Percentiles rank a stretch among this genome's conserved stretches.
These are phyloP conservation scores for Rhadina sibilatrix DNA, from an alignment of 2,113 vertebrate species.

Conservation along the genomic window DNA sequence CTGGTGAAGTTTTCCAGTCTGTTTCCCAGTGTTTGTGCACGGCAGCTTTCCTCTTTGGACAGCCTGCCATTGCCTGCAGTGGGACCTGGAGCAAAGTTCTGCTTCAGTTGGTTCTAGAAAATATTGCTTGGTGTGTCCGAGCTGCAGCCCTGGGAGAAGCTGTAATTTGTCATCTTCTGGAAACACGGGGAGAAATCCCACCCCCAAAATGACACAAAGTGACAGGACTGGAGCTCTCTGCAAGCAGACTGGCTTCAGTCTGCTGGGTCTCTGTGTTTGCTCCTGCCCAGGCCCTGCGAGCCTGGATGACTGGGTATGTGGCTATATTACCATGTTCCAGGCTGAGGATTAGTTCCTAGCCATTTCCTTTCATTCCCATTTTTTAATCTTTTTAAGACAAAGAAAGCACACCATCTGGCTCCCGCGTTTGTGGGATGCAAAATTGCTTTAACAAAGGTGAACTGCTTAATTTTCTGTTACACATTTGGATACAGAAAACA, in stretches of 20 bases:
- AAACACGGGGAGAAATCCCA: background rate
- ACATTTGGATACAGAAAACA: constrained; percentile 48
- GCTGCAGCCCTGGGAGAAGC: background rate
- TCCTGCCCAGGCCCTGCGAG: background rate
- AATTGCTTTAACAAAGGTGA: constrained; percentile 65
- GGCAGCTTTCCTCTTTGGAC: background rate
- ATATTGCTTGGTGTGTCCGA: background rate
- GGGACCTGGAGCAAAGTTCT: background rate
- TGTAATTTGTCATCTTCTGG: background rate
- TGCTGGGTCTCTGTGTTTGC: background rate
- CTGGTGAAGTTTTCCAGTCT: background rate
- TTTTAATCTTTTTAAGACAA: constrained; percentile 68
- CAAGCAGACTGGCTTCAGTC: background rate
- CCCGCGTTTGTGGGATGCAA: constrained; percentile 25
- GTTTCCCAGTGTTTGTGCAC: background rate
- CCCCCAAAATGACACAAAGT: background rate
- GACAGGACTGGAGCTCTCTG: background rate
- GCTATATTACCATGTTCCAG: background rate
- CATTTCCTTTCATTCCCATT: constrained; percentile 6
- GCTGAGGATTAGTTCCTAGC: constrained; percentile 7
- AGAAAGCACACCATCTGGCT: constrained; percentile 66
- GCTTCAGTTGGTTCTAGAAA: background rate
- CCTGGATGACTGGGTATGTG: background rate
- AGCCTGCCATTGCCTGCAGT: background rate
- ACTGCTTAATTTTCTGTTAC: constrained; percentile 54